Percentiles rank a stretch among this genome's conserved stretches.
Conservation (phyloP, 2,797 vertebrate genomes). For the Harpagifer antarcticus region DNA sequence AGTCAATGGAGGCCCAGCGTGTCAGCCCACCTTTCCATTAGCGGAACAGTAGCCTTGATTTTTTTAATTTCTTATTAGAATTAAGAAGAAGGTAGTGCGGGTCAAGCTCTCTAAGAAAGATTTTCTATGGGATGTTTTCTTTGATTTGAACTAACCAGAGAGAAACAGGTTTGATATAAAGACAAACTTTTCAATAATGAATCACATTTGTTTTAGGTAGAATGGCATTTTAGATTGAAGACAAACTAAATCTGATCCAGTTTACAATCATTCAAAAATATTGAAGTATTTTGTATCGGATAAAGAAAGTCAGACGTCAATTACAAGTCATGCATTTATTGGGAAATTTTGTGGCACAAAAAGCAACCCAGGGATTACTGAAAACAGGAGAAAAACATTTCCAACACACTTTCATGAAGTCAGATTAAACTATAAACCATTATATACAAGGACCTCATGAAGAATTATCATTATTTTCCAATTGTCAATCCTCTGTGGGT, state of each 20-base stretch:
- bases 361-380: background rate
- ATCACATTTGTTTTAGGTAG: background rate
- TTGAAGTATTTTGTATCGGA: background rate
- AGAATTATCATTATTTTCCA: background rate
- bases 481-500: constrained; percentile 8
- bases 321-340: background rate
- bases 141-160: background rate
- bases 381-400: background rate
- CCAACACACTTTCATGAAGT: background rate
- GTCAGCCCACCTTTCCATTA: background rate
- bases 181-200: background rate
- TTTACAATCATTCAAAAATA: constrained; percentile 1
- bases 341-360: constrained; percentile 8
- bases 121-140: background rate
- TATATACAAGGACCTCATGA: background rate
- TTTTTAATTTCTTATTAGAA: background rate
- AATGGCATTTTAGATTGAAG: background rate
- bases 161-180: background rate
- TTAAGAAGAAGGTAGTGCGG: background rate
- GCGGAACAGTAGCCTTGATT: background rate
- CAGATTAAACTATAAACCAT: background rate
- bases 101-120: background rate
- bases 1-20: constrained; percentile 3
- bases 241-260: background rate
- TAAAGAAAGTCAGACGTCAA: background rate